Conservation (phyloP, 2,888 invertebrate genomes). For the Apoderus coryli region DNA sequence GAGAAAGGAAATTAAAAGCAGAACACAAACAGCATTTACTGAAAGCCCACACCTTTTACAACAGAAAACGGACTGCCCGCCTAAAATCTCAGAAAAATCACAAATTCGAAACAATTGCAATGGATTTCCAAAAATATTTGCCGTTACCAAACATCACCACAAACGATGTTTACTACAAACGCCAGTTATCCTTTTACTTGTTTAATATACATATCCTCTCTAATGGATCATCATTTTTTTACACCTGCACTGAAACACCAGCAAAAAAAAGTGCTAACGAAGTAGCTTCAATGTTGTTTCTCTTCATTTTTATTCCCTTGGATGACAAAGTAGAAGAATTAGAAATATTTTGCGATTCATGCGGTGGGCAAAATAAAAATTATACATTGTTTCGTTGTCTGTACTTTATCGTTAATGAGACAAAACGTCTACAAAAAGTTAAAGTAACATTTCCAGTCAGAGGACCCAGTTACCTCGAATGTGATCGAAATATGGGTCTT, state of each 20-base stretch:
- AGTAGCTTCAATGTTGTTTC: slow-evolving; percentile 16
- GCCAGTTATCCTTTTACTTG: slow-evolving; percentile 17
- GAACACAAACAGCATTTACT: slow-evolving; percentile 1
- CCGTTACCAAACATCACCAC: slow-evolving; percentile 18
- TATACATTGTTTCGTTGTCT: slow-evolving; percentile 19
- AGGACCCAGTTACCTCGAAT: slow-evolving; percentile 1
- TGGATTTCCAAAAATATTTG: slow-evolving; percentile 16
- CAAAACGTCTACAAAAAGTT: too few species aligned
- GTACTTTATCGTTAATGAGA: slow-evolving; percentile 16
- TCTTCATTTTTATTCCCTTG: slow-evolving; percentile 15
- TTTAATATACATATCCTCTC: slow-evolving; percentile 19
- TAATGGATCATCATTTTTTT: slow-evolving; percentile 16
- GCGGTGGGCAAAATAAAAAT: slow-evolving; percentile 23
- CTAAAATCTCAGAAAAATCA: slow-evolving; percentile 2
- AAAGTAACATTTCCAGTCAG: too few species aligned
- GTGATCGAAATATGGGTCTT: slow-evolving; percentile 1
- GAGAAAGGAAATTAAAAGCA: too few species aligned
- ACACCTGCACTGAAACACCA: slow-evolving; percentile 17
- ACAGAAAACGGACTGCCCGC: slow-evolving; percentile 5
- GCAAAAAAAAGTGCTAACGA: slow-evolving; percentile 18
- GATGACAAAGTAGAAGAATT: slow-evolving; percentile 13
- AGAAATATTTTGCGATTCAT: slow-evolving; percentile 22
- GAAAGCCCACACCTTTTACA: slow-evolving; percentile 5
- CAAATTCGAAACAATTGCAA: slow-evolving; percentile 7
- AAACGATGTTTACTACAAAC: slow-evolving; percentile 18